Evolutionary conservation across 2,797 vertebrate species (phyloP).

Genomic region (Phoxinus dragarum): DNA sequence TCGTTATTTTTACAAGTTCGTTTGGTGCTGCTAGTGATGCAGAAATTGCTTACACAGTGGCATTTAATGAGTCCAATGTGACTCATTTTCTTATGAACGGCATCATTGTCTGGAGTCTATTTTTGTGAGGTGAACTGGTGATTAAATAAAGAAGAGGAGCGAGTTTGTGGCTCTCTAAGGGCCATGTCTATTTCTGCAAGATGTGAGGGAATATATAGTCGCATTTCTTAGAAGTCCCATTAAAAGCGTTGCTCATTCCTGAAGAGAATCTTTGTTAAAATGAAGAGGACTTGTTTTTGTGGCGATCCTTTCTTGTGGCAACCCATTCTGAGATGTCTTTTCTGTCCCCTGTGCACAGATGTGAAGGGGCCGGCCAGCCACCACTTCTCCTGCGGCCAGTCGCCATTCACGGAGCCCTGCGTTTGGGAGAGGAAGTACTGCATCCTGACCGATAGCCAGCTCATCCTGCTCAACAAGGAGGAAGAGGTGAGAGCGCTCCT

Average conservation of each 20-base stretch:
- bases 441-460: slow-evolving; percentile 93
- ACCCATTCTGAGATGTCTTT: slow-evolving; percentile 23
- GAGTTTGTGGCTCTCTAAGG: slow-evolving; percentile 20
- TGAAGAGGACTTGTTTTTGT: slow-evolving; percentile 11
- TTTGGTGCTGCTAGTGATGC: neutral
- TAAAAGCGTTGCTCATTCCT: neutral
- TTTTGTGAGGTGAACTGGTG: slow-evolving; percentile 34
- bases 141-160: slow-evolving; percentile 31
- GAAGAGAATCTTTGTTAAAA: neutral
- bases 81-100: slow-evolving; percentile 46
- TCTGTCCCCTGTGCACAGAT: slow-evolving; percentile 76
- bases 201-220: neutral
- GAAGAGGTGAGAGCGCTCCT: slow-evolving; percentile 83
- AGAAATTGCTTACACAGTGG: neutral
- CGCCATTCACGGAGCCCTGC: slow-evolving; percentile 83
- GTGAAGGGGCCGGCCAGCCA: slow-evolving; percentile 93
- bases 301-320: neutral
- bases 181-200: slow-evolving; percentile 21
- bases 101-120: slow-evolving; percentile 39
- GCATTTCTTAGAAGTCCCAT: neutral
- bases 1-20: neutral
- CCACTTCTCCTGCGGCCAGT: slow-evolving; percentile 92
- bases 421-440: slow-evolving; percentile 93
- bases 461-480: slow-evolving; percentile 91
- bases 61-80: slow-evolving; percentile 42